Conservation (phyloP, 2,888 invertebrate genomes). For the Agrochola litura region DNA sequence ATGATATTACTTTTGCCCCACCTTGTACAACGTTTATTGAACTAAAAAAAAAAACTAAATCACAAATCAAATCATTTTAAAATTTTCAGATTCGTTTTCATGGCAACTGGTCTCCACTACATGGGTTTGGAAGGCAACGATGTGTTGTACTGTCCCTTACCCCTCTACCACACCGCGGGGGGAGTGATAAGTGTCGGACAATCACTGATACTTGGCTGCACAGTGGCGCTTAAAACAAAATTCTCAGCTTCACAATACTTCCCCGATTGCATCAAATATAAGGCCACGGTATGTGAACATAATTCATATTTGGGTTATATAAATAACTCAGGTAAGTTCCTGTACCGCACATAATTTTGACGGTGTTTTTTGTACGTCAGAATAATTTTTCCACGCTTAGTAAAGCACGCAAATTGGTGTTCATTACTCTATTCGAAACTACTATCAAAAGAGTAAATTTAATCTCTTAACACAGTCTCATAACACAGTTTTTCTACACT, state of each 20-base stretch:
- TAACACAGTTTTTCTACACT: background rate
- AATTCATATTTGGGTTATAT: background rate
- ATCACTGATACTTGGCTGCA: slow-evolving; percentile 94
- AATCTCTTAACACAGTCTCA: background rate
- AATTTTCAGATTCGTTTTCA: slow-evolving; percentile 93
- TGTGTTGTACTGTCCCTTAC: slow-evolving; percentile 96
- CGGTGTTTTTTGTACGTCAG: background rate
- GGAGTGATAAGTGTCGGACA: slow-evolving; percentile 97
- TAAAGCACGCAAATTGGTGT: slow-evolving; percentile 21
- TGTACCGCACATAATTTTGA: background rate
- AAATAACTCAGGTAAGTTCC: background rate
- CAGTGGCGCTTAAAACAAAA: slow-evolving; percentile 96
- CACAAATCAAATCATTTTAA: too few relatives aligned
- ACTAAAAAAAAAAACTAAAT: too few relatives aligned
- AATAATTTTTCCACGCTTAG: slow-evolving; percentile 16
- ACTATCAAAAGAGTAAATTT: background rate
- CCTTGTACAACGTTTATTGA: too few relatives aligned
- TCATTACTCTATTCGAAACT: background rate
- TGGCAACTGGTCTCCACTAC: slow-evolving; percentile 93
- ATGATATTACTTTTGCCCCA: too few relatives aligned
- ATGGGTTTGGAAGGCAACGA: slow-evolving; percentile 93
- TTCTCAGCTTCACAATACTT: slow-evolving; percentile 99
- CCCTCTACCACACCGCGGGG: slow-evolving; percentile 99
- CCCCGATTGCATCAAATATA: slow-evolving; percentile 97
- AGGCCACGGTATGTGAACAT: slow-evolving; percentile 95